Base-by-base conservation (phyloP, 2,797 vertebrate species). In the Menidia menidia region DNA sequence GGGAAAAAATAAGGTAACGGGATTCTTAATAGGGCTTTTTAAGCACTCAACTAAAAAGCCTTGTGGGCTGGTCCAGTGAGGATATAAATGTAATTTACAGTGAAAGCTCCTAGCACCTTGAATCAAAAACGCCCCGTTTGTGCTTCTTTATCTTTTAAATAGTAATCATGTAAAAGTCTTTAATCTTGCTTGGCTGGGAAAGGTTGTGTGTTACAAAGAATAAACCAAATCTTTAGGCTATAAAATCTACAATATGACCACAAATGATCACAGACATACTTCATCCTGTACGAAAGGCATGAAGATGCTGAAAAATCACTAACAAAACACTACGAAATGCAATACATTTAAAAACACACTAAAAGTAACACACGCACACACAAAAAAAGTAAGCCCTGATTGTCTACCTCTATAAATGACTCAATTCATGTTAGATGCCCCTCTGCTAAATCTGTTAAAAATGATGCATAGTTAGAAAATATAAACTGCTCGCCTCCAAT, bases 401-500 rank as follows among this genome's bases (percentile, higher is more conserved):
- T 79, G 77, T 85, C 83, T 86, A 90, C 57, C 68, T 88, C 87
- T 91, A 91, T 50, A 89, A 89, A 89, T 87, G 71, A 92, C 87
- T 80, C 84, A 87, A 88, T 77, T 85, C 71, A 83, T 58, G 86
- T 77, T 80, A 88, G 84, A 92, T 57, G 84, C 51, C 82, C 78
- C 84, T 88, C 86, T 71, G 81, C 90, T 92, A 93, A 94, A 94
- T 93, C 87, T 67, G 85, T 91, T 94, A 93, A 90, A 92, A 93
- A 90, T 43, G 11, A 94, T 95, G 94, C 94, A 95, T 95, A 95
- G 94, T 92, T 94, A 91, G 80, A 92, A 92, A 91, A 92, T 76
- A 86, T 83, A 87, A 84, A 88, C 86, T 85, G 88, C 78, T 87
- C 53, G 55, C 79, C 89, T 85, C 82, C 78, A 82, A 90, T 85